Percentiles rank a stretch among this genome's conserved stretches.
These are phyloP conservation scores for Margarornis squamiger DNA, from an alignment of 2,797 vertebrate genomes.

Conservation along the genomic window DNA sequence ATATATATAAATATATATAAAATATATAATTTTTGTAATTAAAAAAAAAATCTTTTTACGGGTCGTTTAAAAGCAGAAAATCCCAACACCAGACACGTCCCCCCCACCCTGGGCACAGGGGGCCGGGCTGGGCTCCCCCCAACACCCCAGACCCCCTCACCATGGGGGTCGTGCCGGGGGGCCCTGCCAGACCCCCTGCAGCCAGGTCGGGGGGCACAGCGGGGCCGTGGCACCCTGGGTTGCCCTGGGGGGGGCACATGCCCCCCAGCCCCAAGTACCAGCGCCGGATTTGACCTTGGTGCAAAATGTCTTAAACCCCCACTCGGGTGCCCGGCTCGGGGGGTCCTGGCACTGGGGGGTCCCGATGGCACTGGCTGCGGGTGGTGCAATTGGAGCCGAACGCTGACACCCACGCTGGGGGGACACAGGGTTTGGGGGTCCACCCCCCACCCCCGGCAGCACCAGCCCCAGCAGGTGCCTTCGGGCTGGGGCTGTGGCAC, in stretches of 20 bases:
- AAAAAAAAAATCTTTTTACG: slow-evolving; percentile 68
- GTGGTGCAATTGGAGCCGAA: not conserved
- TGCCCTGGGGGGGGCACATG: not conserved
- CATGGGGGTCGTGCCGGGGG: not conserved
- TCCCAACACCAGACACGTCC: slow-evolving; percentile 43
- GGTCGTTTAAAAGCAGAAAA: slow-evolving; percentile 56
- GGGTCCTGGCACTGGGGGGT: not conserved
- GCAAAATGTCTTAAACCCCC: slow-evolving; percentile 39
- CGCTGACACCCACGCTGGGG: not conserved
- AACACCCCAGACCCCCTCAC: not conserved
- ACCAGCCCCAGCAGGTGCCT: not conserved
- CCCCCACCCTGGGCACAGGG: not conserved
- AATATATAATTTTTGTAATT: slow-evolving; percentile 67
- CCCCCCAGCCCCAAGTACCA: not conserved
- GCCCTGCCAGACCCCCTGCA: not conserved
- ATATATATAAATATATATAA: slow-evolving; percentile 42
- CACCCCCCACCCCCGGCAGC: not conserved
- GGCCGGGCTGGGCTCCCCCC: not conserved
- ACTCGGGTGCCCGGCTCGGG: not conserved
- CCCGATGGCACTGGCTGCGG: not conserved
- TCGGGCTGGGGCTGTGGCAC: not conserved
- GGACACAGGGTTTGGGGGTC: not conserved
- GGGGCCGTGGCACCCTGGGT: not conserved
- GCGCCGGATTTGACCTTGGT: not conserved
- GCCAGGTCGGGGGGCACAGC: not conserved